Evolutionary conservation across 2,888 invertebrate species (phyloP), one percentile per base, ranked within the genome.

Genomic region (Ommatoiulus sabulosus): DNA sequence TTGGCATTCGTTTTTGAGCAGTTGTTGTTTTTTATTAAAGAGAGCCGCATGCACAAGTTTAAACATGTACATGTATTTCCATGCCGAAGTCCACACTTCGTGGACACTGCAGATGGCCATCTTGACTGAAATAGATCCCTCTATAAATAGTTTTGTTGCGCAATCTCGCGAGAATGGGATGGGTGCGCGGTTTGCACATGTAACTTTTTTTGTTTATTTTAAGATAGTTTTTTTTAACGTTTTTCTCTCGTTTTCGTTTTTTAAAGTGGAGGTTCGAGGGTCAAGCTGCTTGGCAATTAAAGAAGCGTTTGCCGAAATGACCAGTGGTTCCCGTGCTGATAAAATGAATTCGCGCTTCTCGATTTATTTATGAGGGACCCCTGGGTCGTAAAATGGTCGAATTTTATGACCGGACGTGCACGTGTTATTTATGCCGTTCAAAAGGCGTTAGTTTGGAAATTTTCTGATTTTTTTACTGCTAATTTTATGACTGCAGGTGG

Each of bases 401-500:
- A 63, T 63, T 63, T 63, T 63, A 63, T 63, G 63, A 17, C 63
- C 63, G 20, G n/a, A 63, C n/a, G 17, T 20, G 20, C 63, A 63
- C n/a, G 17, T 20, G 63, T 63, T 63, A 63, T 63, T 63, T 63
- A 63, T 63, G 63, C 6, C 63, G 63, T 63, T 63, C 7, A 6
- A 63, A 63, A 63, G 63, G 63, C 20, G 63, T 63, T 63, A 63
- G 17, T 63, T 52, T 63, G 17, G 57, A 63, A 63, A 63, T 63
- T n/a, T 63, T 63, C 2, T 10, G 4, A n/a, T 63, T 63, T 63
- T 63, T 63, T n/a, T 17, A 8, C 5, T 46, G 46, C 17, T n/a
- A 17, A 63, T 63, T 63, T 63, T 63, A 63, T n/a, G 63, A 63
- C 63, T 63, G 63, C 63, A 63, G 63, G 63, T 63, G 63, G 63